phyloP scores from a whole-genome alignment of 2,797 vertebrate genomes.

The Ciconia nigra region DNA sequence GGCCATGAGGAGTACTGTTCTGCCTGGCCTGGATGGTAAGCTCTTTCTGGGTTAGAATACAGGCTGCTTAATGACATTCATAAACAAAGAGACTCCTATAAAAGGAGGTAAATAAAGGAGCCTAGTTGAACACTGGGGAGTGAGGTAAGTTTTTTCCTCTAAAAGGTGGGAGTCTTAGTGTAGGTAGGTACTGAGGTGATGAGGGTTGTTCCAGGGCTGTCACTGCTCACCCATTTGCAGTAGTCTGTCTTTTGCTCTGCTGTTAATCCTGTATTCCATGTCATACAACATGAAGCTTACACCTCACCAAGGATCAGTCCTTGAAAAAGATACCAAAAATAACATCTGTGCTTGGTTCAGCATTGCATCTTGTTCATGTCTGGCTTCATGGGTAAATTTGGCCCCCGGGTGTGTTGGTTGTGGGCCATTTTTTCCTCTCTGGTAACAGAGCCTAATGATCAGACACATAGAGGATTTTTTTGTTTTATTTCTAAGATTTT shows the following conservation, averaged over 20 bases:
- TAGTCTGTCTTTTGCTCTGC: not conserved
- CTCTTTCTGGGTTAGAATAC: not conserved
- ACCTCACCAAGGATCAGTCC: not conserved
- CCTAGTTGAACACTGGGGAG: not conserved
- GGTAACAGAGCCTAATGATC: not conserved
- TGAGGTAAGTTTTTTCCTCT: not conserved
- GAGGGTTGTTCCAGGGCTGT: not conserved
- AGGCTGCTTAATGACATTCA: not conserved
- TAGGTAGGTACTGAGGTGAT: not conserved
- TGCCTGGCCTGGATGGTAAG: conserved; percentile 90
- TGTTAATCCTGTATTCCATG: not conserved
- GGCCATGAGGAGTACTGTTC: conserved; percentile 94
- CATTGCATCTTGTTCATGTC: not conserved
- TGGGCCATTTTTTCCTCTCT: not conserved
- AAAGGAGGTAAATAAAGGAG: not conserved
- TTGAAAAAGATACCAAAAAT: not conserved
- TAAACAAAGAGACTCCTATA: not conserved
- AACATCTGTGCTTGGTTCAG: not conserved
- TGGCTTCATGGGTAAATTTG: not conserved
- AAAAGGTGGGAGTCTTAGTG: not conserved
- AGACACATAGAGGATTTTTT: not conserved
- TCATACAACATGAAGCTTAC: not conserved
- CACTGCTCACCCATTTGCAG: not conserved
- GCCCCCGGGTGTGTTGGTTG: not conserved
- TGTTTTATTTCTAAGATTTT: not conserved